Conservation (phyloP, 2,888 invertebrate genomes). For the Rhingia campestris region DNA sequence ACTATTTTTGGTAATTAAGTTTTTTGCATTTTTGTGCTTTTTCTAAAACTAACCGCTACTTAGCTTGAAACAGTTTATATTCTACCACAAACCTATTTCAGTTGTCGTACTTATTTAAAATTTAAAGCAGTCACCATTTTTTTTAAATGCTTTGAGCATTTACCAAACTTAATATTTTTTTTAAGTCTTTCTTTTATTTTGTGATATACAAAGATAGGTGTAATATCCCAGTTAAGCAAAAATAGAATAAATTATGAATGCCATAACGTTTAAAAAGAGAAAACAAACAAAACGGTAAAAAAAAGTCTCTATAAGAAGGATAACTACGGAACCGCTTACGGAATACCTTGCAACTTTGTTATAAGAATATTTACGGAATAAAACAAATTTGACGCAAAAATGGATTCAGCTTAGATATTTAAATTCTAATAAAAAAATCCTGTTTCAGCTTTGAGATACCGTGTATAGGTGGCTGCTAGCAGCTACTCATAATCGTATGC, state of each 20-base stretch:
- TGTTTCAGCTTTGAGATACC: too few relatives aligned
- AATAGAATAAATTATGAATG: constrained; percentile 17
- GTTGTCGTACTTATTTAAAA: constrained; percentile 27
- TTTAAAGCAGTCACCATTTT: constrained; percentile 11
- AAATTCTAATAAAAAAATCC: too few relatives aligned
- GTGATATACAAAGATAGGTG: constrained; percentile 56
- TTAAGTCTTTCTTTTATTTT: constrained; percentile 25
- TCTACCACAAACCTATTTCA: constrained; percentile 15
- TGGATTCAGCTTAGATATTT: too few relatives aligned
- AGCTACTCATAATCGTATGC: too few relatives aligned
- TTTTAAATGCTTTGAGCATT: constrained; percentile 17
- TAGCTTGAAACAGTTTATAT: constrained; percentile 9
- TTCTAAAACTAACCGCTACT: constrained; percentile 13
- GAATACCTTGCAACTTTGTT: constrained; percentile 50
- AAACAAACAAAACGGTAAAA: background rate
- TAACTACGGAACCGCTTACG: constrained; percentile 36
- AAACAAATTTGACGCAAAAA: constrained; percentile 52
- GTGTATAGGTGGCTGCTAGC: too few relatives aligned
- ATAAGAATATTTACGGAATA: constrained; percentile 49
- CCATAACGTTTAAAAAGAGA: constrained; percentile 6
- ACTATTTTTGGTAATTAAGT: too few relatives aligned
- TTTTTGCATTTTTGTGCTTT: constrained; percentile 28
- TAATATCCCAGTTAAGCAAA: constrained; percentile 17
- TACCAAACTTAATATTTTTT: constrained; percentile 18
- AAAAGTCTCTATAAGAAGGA: constrained; percentile 18